A percentile compares a stretch with the other conserved stretches of the same genome.
Conservation (phyloP, 2,888 invertebrate species). For the Lasioglossum malachurum region DNA sequence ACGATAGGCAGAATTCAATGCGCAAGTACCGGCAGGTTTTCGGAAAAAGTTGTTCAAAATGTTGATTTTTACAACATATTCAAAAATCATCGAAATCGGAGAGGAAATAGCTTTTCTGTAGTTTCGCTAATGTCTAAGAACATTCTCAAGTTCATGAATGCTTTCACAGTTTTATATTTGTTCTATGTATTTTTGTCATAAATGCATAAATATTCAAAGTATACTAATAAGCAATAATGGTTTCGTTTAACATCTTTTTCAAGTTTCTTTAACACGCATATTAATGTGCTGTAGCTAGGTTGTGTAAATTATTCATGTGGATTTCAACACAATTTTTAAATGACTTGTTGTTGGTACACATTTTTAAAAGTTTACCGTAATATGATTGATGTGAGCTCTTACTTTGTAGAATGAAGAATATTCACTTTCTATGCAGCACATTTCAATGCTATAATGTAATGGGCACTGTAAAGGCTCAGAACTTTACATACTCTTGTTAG, state of each 20-base stretch:
- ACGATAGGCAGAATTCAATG: background rate
- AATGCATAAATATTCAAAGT: too few species aligned
- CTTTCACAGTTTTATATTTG: too few species aligned
- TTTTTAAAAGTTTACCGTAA: background rate
- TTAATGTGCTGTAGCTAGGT: background rate
- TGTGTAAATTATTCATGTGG: background rate
- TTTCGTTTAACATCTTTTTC: background rate
- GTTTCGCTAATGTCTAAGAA: too few species aligned
- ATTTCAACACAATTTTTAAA: background rate
- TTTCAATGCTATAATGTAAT: background rate
- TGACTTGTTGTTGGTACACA: background rate
- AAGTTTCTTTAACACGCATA: background rate
- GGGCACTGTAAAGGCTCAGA: background rate
- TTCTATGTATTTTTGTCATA: too few species aligned
- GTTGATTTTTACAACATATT: background rate
- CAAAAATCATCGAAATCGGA: background rate
- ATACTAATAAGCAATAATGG: too few species aligned
- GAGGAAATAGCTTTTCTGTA: background rate
- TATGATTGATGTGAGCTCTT: background rate
- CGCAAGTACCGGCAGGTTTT: background rate
- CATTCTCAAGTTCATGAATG: too few species aligned
- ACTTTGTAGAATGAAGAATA: background rate
- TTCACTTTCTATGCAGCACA: background rate
- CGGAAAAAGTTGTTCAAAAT: background rate
- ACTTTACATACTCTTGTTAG: background rate